phyloP scores from a whole-genome alignment of 2,888 invertebrate species.

The Eristalis arbustorum region DNA sequence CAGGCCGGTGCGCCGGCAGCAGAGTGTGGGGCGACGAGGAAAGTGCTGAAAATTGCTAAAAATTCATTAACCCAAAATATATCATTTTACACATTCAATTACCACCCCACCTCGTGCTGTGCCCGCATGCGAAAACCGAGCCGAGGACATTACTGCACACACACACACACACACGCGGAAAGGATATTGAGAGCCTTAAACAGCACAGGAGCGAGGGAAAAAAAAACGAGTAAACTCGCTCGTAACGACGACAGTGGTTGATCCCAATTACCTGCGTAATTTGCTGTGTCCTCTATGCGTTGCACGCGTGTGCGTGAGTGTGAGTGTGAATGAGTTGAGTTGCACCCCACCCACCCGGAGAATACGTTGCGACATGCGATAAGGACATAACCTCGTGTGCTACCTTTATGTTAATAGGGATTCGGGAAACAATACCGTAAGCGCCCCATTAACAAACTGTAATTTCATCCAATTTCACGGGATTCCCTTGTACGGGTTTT shows the following conservation, averaged over 20 bases:
- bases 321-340: neutral
- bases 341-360: constrained; percentile 20
- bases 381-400: constrained; percentile 41
- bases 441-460: constrained; percentile 67
- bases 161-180: neutral
- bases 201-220: constrained; percentile 15
- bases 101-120: constrained; percentile 33
- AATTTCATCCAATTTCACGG: constrained; percentile 70
- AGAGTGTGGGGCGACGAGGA: neutral
- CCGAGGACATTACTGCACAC: neutral
- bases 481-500: constrained; percentile 55
- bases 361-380: constrained; percentile 52
- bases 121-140: constrained; percentile 2
- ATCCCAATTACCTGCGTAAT: constrained; percentile 70
- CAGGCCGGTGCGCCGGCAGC: neutral
- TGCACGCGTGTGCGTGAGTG: neutral
- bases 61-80: constrained; percentile 70
- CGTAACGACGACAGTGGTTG: constrained; percentile 66
- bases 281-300: constrained; percentile 31
- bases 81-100: constrained; percentile 70
- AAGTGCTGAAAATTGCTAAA: constrained; percentile 57
- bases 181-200: constrained; percentile 58
- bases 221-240: constrained; percentile 10
- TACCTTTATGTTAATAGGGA: constrained; percentile 65
- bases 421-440: constrained; percentile 60